Evolutionary conservation across 2,797 vertebrate genomes (phyloP).

Genomic region (Crossoptilon crossoptilon): DNA sequence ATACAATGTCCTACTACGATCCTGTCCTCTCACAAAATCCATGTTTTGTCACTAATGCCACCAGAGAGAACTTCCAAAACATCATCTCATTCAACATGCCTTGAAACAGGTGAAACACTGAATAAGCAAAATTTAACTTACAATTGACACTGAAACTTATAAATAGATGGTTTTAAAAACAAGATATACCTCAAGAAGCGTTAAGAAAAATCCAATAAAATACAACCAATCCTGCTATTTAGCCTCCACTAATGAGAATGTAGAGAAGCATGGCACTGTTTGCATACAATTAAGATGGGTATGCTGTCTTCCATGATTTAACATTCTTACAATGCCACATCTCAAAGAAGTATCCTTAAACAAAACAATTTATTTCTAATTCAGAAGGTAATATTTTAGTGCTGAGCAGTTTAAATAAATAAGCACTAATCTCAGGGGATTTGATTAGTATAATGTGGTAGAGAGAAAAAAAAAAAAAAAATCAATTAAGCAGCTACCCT

Average conservation of each 20-base stretch:
- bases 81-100: background rate
- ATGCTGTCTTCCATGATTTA: background rate
- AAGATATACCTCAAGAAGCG: background rate
- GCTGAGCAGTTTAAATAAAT: background rate
- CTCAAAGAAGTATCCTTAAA: background rate
- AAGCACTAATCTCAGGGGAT: conserved; percentile 19
- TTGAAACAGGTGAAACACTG: background rate
- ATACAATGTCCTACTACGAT: rapidly evolving
- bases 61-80: background rate
- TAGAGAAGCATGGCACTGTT: background rate
- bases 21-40: background rate
- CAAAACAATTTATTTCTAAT: background rate
- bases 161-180: background rate
- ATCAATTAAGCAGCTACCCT: background rate
- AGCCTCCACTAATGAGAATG: background rate
- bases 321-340: background rate
- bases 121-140: background rate
- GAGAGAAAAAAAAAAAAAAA: background rate
- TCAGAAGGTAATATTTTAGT: background rate
- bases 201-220: background rate
- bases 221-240: background rate
- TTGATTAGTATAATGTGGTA: background rate
- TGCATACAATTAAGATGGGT: background rate
- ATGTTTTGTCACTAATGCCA: background rate
- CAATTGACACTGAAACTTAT: background rate